Evolutionary conservation across 2,888 invertebrate genomes (phyloP).

Genomic region (Galeruca laticollis): DNA sequence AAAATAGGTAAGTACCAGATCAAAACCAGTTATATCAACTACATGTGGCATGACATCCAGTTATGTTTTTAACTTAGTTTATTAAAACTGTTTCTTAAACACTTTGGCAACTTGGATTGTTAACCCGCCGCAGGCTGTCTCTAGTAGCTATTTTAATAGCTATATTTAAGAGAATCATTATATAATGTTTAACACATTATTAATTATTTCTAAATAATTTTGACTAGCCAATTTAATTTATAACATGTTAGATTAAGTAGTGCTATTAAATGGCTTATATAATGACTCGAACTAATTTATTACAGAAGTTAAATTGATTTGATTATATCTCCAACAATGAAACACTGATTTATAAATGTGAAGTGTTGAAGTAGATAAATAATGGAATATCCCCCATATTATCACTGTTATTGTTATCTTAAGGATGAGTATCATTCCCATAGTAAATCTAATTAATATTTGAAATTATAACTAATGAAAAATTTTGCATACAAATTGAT

Average conservation of each 20-base stretch:
- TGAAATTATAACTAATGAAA: too few species aligned
- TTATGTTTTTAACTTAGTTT: too few species aligned
- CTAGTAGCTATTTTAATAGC: neutral
- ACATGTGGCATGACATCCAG: too few species aligned
- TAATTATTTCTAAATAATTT: conserved; percentile 1
- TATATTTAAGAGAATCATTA: neutral
- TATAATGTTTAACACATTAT: conserved; percentile 2
- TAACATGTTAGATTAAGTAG: neutral
- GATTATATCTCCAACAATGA: neutral
- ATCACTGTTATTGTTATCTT: too few species aligned
- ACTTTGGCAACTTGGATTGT: neutral
- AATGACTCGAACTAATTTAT: neutral
- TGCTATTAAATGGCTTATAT: neutral
- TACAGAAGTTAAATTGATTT: neutral
- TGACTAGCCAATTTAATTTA: neutral
- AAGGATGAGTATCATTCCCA: too few species aligned
- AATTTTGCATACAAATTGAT: too few species aligned
- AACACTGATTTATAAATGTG: neutral
- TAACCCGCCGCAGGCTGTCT: neutral
- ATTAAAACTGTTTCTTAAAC: too few species aligned
- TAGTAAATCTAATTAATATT: too few species aligned
- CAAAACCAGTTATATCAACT: too few species aligned
- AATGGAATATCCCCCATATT: too few species aligned
- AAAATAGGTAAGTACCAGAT: too few species aligned
- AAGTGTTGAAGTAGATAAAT: too few species aligned